phyloP scores from a whole-genome alignment of 2,797 vertebrate genomes.

The Xiphophorus birchmanni region DNA sequence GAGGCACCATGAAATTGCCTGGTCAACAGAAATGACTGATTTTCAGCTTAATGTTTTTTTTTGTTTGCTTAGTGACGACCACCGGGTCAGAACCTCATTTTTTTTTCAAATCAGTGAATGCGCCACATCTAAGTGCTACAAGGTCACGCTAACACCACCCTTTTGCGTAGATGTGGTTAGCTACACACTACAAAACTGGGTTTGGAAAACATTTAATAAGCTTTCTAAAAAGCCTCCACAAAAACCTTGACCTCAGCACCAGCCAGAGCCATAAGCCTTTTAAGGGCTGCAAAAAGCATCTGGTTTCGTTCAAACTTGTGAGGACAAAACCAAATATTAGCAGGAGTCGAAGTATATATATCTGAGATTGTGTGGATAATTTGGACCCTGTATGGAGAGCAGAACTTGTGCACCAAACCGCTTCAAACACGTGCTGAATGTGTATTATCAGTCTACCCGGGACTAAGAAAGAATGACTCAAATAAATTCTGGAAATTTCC shows the following conservation, averaged over 20 bases:
- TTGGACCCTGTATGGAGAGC: no score
- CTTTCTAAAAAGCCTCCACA: neutral
- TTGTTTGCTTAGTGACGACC: neutral
- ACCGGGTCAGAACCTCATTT: neutral
- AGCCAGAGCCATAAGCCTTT: neutral
- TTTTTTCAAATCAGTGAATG: neutral
- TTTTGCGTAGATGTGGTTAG: conserved; percentile 1
- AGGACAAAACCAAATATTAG: neutral
- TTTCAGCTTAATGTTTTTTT: neutral
- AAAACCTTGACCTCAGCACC: neutral
- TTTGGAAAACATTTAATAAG: neutral
- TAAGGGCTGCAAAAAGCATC: neutral
- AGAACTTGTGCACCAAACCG: neutral
- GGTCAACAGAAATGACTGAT: neutral
- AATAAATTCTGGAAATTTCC: neutral
- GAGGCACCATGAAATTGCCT: neutral
- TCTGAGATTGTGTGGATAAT: neutral
- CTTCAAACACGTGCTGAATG: neutral
- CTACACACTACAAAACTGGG: neutral
- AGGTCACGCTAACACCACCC: neutral
- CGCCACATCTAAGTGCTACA: neutral
- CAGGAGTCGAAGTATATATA: neutral
- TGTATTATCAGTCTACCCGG: neutral
- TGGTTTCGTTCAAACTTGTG: neutral
- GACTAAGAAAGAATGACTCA: neutral